These are phyloP conservation scores for Gambusia holbrooki DNA, from an alignment of 2,113 vertebrate species.

Conservation along the genomic window DNA sequence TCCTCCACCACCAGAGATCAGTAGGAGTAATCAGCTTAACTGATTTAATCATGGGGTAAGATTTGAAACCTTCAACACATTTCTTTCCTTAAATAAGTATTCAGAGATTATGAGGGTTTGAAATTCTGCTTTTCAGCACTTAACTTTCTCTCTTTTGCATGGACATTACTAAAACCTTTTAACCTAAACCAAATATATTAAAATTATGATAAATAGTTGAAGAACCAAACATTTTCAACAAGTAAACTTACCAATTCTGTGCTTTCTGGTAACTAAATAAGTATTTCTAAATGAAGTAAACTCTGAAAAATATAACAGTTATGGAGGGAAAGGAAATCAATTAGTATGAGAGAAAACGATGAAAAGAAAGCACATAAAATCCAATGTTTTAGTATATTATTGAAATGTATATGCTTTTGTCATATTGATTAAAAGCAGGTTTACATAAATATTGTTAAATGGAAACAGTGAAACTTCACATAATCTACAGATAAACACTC, in stretches of 20 bases:
- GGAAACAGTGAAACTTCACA: neutral
- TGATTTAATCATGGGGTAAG: slow-evolving; percentile 63
- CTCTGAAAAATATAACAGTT: no score
- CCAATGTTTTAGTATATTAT: no score
- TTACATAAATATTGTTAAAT: neutral
- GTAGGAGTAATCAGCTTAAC: slow-evolving; percentile 70
- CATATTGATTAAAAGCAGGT: no score
- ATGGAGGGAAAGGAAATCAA: no score
- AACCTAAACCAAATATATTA: no score
- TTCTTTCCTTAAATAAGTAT: slow-evolving; percentile 54
- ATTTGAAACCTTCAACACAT: slow-evolving; percentile 54
- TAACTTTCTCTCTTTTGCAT: neutral
- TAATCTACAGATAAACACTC: neutral
- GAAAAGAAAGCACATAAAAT: no score
- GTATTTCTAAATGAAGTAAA: neutral
- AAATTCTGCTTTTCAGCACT: slow-evolving; percentile 34
- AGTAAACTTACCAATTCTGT: neutral
- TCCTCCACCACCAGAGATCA: slow-evolving; percentile 58
- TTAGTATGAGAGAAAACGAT: no score
- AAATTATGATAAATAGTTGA: no score
- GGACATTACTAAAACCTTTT: no score
- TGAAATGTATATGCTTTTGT: no score
- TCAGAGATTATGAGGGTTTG: slow-evolving; percentile 54
- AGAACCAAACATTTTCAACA: neutral
- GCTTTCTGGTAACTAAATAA: neutral